Evolutionary conservation across 2,888 invertebrate genomes (phyloP), one percentile per base, ranked within the genome.

Genomic region (Tiliacea aurago): DNA sequence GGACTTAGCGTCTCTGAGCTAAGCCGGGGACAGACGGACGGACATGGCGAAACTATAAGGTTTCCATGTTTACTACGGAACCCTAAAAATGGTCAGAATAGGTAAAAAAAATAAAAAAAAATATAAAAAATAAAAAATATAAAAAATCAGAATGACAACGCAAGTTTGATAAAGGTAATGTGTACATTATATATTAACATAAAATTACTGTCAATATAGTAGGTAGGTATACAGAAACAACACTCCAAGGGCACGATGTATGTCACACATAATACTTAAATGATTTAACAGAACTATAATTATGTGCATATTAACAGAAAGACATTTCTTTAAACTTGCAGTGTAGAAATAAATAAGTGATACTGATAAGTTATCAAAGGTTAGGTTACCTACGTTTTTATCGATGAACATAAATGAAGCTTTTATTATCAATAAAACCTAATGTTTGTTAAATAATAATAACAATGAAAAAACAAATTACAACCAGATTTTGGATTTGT

Each of bases 171-270:
- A 67, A 47, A 33, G 3, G 33, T 41, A 58, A 18, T 66, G 33
- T 68, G 28, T 64, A 43, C n/a, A 62, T 28, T 51, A 64, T 70
- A 59, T 51, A 78, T 78, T 73, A 72, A 33, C 70, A 73, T 82
- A 71, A 28, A 69, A 73, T 69, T 20, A 76, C 70, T 70, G 81
- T 69, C 71, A 71, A 47, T 37, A 49, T 13, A 20, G 0, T 5
- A 7, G 28, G 33, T 47, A 43, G 28, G 33, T 47, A 43, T 61
- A 62, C 23, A 51, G 64, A 66, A 70, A 45, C 37, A 61, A 49
- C 58, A 80, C 23, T 63, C 5, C 71, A 53, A 85, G 87, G 85
- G 76, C 74, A 71, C 10, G 5, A 37, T 11, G 62, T 68, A 37
- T 20, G 70, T 65, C 23, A n/a, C n/a, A n/a, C n/a, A 53, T 77